Evolutionary conservation across 2,888 invertebrate species (phyloP).

Genomic region (Cenopis cana): DNA sequence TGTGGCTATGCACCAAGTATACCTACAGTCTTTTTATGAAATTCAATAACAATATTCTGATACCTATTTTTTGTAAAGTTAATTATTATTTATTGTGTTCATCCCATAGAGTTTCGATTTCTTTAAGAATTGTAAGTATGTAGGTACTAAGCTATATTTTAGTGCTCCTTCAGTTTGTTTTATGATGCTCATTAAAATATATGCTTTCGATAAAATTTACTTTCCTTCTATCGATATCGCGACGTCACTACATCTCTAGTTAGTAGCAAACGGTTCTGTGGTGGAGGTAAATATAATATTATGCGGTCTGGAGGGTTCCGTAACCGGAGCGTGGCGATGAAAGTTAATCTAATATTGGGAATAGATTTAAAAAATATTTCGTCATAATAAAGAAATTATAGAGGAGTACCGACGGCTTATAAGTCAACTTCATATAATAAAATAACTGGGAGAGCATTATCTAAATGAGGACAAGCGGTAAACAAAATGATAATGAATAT

Average conservation of each 20-base stretch:
- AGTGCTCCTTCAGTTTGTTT: not conserved
- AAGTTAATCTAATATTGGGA: slow-evolving; percentile 82
- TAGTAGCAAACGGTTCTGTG: slow-evolving; percentile 80
- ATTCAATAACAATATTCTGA: too few relatives aligned
- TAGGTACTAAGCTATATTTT: too few relatives aligned
- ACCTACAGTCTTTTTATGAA: not conserved
- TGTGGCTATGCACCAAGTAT: not conserved
- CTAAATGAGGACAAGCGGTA: too few relatives aligned
- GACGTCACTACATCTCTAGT: slow-evolving; percentile 58
- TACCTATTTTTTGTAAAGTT: too few relatives aligned
- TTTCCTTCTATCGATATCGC: slow-evolving; percentile 28
- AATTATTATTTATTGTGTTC: too few relatives aligned
- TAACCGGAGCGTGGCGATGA: slow-evolving; percentile 67
- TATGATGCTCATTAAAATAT: not conserved
- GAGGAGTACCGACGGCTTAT: not conserved
- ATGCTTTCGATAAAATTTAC: not conserved
- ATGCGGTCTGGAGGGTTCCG: slow-evolving; percentile 73
- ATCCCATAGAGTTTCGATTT: too few relatives aligned
- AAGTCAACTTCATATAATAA: not conserved
- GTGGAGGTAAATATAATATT: slow-evolving; percentile 80
- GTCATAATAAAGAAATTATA: slow-evolving; percentile 9
- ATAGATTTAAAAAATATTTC: slow-evolving; percentile 53
- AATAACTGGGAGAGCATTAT: not conserved
- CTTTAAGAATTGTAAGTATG: too few relatives aligned
- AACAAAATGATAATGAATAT: too few relatives aligned